A percentile compares a stretch with the other conserved stretches of the same genome.
Evolutionary conservation across 1,140 invertebrate species (phyloP).

Genomic region (Cherax quadricarinatus): DNA sequence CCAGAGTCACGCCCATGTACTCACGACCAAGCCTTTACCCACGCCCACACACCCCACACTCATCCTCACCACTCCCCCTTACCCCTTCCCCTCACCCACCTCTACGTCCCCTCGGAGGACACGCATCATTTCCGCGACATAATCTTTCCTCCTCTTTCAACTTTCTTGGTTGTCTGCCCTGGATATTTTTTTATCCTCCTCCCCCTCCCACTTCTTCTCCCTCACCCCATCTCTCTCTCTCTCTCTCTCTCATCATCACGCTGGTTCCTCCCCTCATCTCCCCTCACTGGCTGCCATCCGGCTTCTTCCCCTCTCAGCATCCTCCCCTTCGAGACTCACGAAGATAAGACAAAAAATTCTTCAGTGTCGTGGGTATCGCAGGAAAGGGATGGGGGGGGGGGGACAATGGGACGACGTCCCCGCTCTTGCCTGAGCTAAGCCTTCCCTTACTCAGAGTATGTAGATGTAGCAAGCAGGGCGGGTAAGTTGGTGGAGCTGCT

Average conservation of each 20-base stretch:
- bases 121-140: too few relatives aligned
- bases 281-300: neutral
- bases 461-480: too few relatives aligned
- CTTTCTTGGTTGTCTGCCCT: neutral
- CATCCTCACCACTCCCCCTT: too few relatives aligned
- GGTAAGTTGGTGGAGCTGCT: too few relatives aligned
- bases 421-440: neutral
- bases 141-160: too few relatives aligned
- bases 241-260: neutral
- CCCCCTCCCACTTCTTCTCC: neutral
- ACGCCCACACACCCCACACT: too few relatives aligned
- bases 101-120: too few relatives aligned
- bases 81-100: too few relatives aligned
- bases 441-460: too few relatives aligned
- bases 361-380: neutral
- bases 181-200: neutral
- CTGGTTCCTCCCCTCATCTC: neutral
- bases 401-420: neutral
- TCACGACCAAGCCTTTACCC: too few relatives aligned
- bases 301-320: neutral
- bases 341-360: too few relatives aligned
- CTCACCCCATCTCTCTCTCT: slow-evolving; percentile 8
- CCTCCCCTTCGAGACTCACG: neutral
- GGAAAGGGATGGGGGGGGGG: neutral
- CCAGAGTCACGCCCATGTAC: too few relatives aligned